Evolutionary conservation across 1,140 invertebrate genomes (phyloP).

Genomic region (Brachionus calyciflorus): DNA sequence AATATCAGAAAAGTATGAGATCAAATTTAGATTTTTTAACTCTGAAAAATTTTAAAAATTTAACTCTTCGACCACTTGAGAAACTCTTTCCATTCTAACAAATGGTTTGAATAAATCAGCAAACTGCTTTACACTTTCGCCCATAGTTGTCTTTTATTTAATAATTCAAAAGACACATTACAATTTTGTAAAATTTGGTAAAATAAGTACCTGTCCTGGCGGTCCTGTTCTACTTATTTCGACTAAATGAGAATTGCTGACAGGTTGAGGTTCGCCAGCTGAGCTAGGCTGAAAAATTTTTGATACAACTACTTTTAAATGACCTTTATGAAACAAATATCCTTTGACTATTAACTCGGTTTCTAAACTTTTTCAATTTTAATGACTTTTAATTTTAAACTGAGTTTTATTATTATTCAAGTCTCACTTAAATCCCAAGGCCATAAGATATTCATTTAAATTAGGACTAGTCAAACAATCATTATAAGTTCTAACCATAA

Average conservation of each 20-base stretch:
- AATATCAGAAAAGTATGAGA: neutral
- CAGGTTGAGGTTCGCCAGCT: neutral
- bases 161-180: neutral
- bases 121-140: conserved; percentile 29
- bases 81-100: conserved; percentile 43
- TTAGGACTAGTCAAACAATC: conserved; percentile 33
- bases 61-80: conserved; percentile 29
- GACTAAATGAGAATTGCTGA: conserved; percentile 22
- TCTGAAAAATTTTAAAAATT: neutral
- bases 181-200: neutral
- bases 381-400: neutral
- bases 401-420: neutral
- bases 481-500: conserved; percentile 37
- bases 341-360: conserved; percentile 32
- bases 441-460: conserved; percentile 18
- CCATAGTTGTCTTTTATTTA: neutral
- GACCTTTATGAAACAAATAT: conserved; percentile 37
- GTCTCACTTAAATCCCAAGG: conserved; percentile 28
- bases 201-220: conserved; percentile 6
- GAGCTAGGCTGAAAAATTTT: conserved; percentile 25
- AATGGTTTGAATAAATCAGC: conserved; percentile 41
- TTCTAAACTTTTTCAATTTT: conserved; percentile 25
- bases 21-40: too few relatives aligned
- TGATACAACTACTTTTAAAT: conserved; percentile 25
- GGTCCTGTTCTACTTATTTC: conserved; percentile 19